Conservation (phyloP, 2,113 vertebrate genomes). For the Empidonax traillii region DNA sequence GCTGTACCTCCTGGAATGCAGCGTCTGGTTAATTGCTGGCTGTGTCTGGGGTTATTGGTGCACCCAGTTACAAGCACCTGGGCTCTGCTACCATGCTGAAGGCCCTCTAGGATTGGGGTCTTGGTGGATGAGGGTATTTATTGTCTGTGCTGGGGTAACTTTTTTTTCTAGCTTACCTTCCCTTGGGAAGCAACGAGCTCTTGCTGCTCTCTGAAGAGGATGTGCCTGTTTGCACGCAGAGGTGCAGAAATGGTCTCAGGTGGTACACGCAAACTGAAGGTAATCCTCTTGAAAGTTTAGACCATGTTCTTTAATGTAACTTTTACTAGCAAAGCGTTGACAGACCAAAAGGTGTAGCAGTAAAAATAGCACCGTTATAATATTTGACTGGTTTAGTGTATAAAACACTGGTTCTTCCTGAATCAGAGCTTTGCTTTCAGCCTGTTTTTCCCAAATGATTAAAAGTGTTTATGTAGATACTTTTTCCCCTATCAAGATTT, state of each 20-base stretch:
- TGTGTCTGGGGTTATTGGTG: not conserved
- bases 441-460: not conserved
- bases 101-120: not conserved
- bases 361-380: not conserved
- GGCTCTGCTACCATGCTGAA: not conserved
- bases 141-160: not conserved
- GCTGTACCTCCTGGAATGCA: not conserved
- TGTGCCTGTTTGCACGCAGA: not conserved
- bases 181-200: not conserved
- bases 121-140: not conserved
- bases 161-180: not conserved
- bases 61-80: rapidly evolving
- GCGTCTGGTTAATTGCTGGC: not conserved
- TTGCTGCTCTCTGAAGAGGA: not conserved
- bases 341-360: not conserved
- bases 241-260: not conserved
- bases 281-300: not conserved
- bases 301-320: not conserved
- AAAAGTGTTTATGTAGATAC: not conserved
- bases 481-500: not conserved
- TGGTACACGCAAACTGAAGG: not conserved
- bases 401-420: not conserved
- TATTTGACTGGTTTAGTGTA: not conserved
- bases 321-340: not conserved
- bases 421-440: not conserved